These are phyloP conservation scores for Euwallacea similis DNA, from an alignment of 1,140 invertebrate species.

Conservation along the genomic window DNA sequence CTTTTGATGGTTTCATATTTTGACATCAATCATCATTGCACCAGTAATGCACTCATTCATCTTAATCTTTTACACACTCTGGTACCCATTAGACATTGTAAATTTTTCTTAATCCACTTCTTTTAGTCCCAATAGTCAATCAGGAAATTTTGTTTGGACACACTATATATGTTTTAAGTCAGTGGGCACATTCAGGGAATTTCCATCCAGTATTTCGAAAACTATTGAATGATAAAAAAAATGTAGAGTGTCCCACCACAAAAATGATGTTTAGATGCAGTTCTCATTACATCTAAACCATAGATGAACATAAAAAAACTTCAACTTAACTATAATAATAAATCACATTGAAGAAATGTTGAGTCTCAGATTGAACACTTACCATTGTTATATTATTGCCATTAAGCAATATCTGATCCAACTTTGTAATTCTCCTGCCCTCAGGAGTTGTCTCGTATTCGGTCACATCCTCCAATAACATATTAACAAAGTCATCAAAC, in stretches of 20 bases:
- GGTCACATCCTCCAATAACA: constrained; percentile 90
- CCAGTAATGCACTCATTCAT: not conserved
- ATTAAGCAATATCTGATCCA: constrained; percentile 98
- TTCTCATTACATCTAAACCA: no score
- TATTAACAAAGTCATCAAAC: constrained; percentile 99
- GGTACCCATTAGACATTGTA: no score
- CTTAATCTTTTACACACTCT: no score
- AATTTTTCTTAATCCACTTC: not conserved
- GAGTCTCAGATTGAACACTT: constrained; percentile 22
- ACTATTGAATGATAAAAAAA: not conserved
- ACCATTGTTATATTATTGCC: constrained; percentile 99
- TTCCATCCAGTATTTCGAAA: not conserved
- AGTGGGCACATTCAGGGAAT: no score
- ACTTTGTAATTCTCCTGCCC: constrained; percentile 92
- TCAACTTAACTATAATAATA: no score
- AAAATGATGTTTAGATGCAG: no score
- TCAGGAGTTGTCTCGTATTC: constrained; percentile 96
- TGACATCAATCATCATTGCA: not conserved
- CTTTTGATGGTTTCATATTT: no score
- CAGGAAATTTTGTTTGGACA: no score
- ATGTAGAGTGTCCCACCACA: no score
- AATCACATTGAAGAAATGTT: no score
- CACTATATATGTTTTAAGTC: no score
- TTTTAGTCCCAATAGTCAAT: not conserved
- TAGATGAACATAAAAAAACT: no score